A percentile compares a stretch with the other conserved stretches of the same genome.
phyloP scores from a whole-genome alignment of 2,797 vertebrate species.

The Characodon lateralis region DNA sequence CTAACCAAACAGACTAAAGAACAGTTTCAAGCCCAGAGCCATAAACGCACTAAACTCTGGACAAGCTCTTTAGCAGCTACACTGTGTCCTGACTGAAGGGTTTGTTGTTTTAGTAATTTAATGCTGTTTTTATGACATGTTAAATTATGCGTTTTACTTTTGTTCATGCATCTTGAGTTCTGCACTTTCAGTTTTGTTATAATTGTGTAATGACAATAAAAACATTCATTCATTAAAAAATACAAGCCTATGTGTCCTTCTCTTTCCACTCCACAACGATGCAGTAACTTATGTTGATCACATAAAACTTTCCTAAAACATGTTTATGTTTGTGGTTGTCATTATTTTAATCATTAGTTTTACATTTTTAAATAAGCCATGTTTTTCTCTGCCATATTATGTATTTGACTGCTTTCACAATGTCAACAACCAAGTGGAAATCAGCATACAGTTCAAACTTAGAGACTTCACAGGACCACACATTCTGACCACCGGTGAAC shows the following conservation, averaged over 20 bases:
- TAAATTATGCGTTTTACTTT: too few species aligned
- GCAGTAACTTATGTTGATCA: background rate
- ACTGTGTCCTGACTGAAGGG: too few species aligned
- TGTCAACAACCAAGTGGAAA: background rate
- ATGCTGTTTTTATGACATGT: too few species aligned
- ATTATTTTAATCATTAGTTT: background rate
- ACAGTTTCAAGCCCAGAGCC: background rate
- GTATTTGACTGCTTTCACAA: background rate
- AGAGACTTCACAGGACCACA: background rate
- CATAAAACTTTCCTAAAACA: background rate
- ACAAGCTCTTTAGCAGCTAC: too few species aligned
- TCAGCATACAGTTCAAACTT: background rate
- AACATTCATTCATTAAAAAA: too few species aligned
- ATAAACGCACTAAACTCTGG: background rate
- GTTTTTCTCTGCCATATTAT: background rate
- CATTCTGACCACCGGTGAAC: background rate
- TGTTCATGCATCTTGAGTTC: too few species aligned
- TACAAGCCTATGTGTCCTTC: too few species aligned
- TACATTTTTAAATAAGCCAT: background rate
- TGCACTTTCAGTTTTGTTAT: too few species aligned
- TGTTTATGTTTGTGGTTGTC: background rate
- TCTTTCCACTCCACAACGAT: too few species aligned
- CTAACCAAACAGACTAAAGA: background rate
- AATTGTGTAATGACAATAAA: too few species aligned
- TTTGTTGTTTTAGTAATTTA: too few species aligned